phyloP scores from a whole-genome alignment of 2,888 invertebrate genomes.

The Stenodera caucasica region DNA sequence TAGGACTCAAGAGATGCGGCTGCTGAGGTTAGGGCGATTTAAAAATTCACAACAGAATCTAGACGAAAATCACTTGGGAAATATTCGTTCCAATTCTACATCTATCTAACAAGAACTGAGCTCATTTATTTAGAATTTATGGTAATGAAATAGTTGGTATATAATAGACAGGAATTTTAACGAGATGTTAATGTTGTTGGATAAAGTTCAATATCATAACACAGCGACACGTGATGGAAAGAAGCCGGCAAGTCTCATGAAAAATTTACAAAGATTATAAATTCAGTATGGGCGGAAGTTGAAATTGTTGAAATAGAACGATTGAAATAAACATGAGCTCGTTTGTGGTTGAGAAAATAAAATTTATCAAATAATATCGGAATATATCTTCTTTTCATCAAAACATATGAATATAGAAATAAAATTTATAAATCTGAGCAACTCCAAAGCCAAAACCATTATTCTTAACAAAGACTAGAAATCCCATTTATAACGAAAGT shows the following conservation, averaged over 20 bases:
- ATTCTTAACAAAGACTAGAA: conserved; percentile 31
- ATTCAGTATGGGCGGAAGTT: too few species aligned
- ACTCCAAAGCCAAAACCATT: conserved; percentile 29
- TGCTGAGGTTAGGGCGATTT: not conserved
- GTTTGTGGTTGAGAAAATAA: too few species aligned
- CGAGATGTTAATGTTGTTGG: not conserved
- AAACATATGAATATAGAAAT: not conserved
- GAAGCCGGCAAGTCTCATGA: not conserved
- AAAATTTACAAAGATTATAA: not conserved
- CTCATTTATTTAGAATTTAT: not conserved
- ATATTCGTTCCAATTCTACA: not conserved
- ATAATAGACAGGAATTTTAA: not conserved
- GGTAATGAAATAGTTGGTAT: not conserved
- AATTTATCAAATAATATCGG: not conserved
- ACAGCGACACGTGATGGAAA: not conserved
- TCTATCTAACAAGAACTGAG: not conserved
- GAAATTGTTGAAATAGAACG: not conserved
- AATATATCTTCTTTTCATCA: not conserved
- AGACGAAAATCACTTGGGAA: not conserved
- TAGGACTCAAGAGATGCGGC: not conserved
- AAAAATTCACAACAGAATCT: conserved; percentile 1
- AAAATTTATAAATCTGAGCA: conserved; percentile 32
- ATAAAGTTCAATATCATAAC: not conserved
- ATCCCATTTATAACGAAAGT: conserved; percentile 36
- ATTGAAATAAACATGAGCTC: not conserved